phyloP scores from a whole-genome alignment of 2,113 vertebrate genomes.

The Hiodon alosoides region DNA sequence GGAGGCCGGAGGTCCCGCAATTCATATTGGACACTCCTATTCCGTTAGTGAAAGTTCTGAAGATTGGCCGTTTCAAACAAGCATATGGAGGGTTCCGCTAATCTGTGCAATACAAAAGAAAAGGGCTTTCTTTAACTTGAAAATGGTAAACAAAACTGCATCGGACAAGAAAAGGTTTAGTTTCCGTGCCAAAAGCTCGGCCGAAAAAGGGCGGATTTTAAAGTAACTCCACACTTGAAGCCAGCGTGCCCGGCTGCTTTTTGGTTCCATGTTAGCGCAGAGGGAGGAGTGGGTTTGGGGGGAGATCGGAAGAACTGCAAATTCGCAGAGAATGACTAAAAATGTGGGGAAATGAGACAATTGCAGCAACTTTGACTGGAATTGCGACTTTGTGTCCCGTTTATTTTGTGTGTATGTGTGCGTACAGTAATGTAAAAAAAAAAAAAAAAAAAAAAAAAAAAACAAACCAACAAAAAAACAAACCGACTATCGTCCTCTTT shows the following conservation, averaged over 20 bases:
- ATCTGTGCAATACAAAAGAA: slow-evolving; percentile 61
- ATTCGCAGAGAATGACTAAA: slow-evolving; percentile 1
- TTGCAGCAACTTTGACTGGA: slow-evolving; percentile 62
- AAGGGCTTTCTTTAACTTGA: slow-evolving; percentile 49
- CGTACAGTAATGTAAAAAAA: slow-evolving; percentile 69
- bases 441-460: neutral
- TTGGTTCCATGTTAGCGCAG: no score
- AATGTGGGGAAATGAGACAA: slow-evolving; percentile 37
- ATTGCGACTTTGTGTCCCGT: slow-evolving; percentile 73
- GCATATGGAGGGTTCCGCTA: neutral
- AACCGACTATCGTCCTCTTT: slow-evolving; percentile 18
- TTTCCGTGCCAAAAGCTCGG: neutral
- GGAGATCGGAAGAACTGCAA: slow-evolving; percentile 15
- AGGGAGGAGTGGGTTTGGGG: slow-evolving; percentile 6
- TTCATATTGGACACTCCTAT: neutral
- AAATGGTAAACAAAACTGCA: neutral
- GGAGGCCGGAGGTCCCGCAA: slow-evolving; percentile 1
- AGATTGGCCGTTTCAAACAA: neutral
- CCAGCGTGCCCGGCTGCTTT: neutral
- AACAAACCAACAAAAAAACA: no score
- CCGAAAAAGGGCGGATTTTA: slow-evolving; percentile 1
- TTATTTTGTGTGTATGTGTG: slow-evolving; percentile 73
- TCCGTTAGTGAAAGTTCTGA: neutral
- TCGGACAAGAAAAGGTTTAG: neutral
- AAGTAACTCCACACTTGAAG: neutral